phyloP scores from a whole-genome alignment of 2,888 invertebrate genomes.

The Dendrolimus pini region DNA sequence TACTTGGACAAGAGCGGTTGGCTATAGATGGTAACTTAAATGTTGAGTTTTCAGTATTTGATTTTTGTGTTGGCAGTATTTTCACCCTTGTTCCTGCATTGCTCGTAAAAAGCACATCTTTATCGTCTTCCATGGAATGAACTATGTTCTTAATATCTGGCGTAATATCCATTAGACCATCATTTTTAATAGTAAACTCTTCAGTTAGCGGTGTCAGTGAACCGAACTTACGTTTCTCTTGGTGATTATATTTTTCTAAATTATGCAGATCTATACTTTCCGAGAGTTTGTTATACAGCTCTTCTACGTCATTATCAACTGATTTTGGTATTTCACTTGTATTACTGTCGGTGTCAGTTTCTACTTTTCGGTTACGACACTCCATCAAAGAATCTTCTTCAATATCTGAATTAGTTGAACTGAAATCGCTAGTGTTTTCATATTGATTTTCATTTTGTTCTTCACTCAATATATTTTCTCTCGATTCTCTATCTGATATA shows the following conservation, averaged over 20 bases:
- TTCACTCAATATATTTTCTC: constrained; percentile 21
- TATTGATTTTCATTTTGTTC: constrained; percentile 21
- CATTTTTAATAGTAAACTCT: constrained; percentile 44
- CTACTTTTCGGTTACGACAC: constrained; percentile 14
- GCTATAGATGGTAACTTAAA: constrained; percentile 56
- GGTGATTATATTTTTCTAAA: constrained; percentile 20
- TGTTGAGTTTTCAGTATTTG: constrained; percentile 12
- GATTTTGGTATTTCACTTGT: constrained; percentile 36
- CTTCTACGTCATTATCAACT: constrained; percentile 46
- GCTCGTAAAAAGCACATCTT: constrained; percentile 34
- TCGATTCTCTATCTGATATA: constrained; percentile 29
- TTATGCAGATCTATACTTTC: constrained; percentile 30
- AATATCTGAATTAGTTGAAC: constrained; percentile 36
- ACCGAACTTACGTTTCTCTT: constrained; percentile 26
- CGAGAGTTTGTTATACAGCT: constrained; percentile 46
- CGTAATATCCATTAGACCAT: constrained; percentile 38
- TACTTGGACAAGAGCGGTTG: constrained; percentile 32
- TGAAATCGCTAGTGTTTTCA: constrained; percentile 30
- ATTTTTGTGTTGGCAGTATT: constrained; percentile 24
- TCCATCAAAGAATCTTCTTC: constrained; percentile 59
- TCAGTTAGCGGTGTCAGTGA: constrained; percentile 57
- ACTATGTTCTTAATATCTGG: constrained; percentile 18
- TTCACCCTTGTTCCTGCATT: constrained; percentile 38
- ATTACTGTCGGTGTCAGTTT: constrained; percentile 26
- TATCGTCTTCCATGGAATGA: constrained; percentile 16